Evolutionary conservation across 2,113 vertebrate genomes (phyloP), one percentile per base, ranked within the genome.

Genomic region (Triplophysa dalaica): DNA sequence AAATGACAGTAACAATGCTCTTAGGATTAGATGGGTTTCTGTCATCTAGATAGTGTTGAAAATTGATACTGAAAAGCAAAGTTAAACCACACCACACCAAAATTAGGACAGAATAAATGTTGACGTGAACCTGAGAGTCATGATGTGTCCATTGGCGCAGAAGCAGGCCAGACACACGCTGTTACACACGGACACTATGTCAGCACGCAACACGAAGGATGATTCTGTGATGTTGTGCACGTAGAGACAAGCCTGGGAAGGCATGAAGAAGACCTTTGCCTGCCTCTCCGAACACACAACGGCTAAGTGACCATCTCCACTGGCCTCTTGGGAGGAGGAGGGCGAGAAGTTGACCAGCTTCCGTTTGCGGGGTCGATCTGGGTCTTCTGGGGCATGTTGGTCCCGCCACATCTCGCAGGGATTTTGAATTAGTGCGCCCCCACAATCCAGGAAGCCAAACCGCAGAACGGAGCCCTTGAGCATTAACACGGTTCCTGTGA

Each of bases 201-300:
- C 93, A 14, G 97, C 97, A 77, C 93, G 91, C 86, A 98, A 91
- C 33, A 99, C 94, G 84, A 99, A 99, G 70, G 98, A 98, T 0
- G 98, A 96, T 89, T 99, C 98, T 0, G 98, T 99, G 93, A 99
- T 98, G 94, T 96, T 99, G 91, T 98, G 96, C 77, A 95, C 94
- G 58, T 95, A 97, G 81, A 98, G 94, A 91, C 95, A 97, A 33
- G 94, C 95, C 93, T 98, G 97, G n/a, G 96, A 95, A 81, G 97
- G 97, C 95, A 99, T 96, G 86, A 96, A 88, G 90, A 97, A 95
- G 58, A 99, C 95, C 93, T 98, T 98, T 91, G 98, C 98, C 94
- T 99, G 98, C 88, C 95, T 95, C 90, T 99, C 98, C 14, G 97
- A 98, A 91, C 97, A 99, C 87, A 97, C 92, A 84, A 99, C 92